Evolutionary conservation across 1,140 invertebrate species (phyloP).

Genomic region (Zaprionus inermis): DNA sequence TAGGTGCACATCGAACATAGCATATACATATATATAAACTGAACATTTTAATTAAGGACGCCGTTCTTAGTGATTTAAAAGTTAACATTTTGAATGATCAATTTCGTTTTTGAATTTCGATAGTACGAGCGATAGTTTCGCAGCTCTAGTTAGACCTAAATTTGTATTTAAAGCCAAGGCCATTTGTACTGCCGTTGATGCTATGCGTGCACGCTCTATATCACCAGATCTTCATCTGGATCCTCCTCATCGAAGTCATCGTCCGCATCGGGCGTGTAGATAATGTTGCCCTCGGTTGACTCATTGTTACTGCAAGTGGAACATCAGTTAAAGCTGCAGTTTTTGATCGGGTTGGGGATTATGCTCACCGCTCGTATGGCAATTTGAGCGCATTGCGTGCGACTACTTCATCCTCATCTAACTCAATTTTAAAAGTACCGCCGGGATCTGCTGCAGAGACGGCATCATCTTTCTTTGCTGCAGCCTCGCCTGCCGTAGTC

Average conservation of each 20-base stretch:
- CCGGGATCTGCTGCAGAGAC: constrained; percentile 38
- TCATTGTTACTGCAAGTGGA: constrained; percentile 54
- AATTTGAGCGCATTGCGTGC: constrained; percentile 80
- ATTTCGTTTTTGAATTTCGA: neutral
- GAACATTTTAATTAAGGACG: constrained; percentile 1
- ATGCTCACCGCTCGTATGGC: constrained; percentile 78
- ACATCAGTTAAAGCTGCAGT: neutral
- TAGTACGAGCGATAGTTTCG: neutral
- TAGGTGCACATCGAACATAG: neutral
- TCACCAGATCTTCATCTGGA: constrained; percentile 84
- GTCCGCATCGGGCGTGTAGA: constrained; percentile 85
- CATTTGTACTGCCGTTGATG: constrained; percentile 74
- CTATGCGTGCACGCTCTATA: constrained; percentile 49
- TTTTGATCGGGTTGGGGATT: neutral
- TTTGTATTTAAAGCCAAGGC: constrained; percentile 77
- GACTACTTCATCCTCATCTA: constrained; percentile 78
- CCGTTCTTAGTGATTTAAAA: neutral
- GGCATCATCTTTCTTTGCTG: neutral
- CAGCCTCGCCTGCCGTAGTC: constrained; percentile 17
- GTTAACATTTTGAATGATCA: neutral
- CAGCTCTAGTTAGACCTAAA: constrained; percentile 46
- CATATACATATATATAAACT: neutral
- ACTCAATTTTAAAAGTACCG: constrained; percentile 80
- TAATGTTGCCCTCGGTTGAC: constrained; percentile 84
- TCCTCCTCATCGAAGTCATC: constrained; percentile 87